Percentiles rank a stretch among this genome's conserved stretches.
phyloP scores from a whole-genome alignment of 1,140 invertebrate genomes.

The Philopotamus ludificatus region DNA sequence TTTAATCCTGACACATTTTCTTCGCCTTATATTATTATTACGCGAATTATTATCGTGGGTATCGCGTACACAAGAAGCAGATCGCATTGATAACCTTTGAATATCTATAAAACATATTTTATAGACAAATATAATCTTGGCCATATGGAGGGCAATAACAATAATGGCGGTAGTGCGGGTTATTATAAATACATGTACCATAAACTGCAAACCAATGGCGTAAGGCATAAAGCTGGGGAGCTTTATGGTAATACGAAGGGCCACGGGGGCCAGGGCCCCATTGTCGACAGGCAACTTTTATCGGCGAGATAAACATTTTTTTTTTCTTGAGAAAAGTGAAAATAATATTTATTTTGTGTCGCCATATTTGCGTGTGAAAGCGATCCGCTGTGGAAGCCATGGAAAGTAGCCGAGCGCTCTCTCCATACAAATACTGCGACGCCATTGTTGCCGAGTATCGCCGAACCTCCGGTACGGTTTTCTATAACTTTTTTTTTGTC shows the following conservation, averaged over 20 bases:
- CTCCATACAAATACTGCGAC: too few species aligned
- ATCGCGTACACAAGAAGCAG: too few species aligned
- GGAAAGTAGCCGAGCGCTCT: conserved; percentile 25
- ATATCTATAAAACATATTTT: too few species aligned
- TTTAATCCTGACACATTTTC: too few species aligned
- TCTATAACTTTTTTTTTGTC: too few species aligned
- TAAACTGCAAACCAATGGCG: conserved; percentile 27
- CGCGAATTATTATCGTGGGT: too few species aligned
- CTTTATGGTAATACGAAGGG: conserved; percentile 31
- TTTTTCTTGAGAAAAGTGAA: conserved; percentile 27
- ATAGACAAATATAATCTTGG: too few species aligned
- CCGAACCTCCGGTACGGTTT: too few species aligned
- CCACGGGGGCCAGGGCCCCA: conserved; percentile 9
- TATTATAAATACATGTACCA: not conserved
- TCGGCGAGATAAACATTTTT: conserved; percentile 35
- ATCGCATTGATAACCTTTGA: too few species aligned
- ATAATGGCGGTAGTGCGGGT: not conserved
- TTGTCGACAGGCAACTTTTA: conserved; percentile 31
- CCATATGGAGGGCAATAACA: too few species aligned
- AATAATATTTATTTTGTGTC: conserved; percentile 37
- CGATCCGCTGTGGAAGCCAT: conserved; percentile 1
- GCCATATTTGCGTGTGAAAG: conserved; percentile 29
- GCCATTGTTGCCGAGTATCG: too few species aligned
- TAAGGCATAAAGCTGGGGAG: conserved; percentile 25
- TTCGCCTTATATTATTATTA: too few species aligned